phyloP scores from a whole-genome alignment of 2,888 invertebrate genomes.

The Leptinotarsa peninsularis region DNA sequence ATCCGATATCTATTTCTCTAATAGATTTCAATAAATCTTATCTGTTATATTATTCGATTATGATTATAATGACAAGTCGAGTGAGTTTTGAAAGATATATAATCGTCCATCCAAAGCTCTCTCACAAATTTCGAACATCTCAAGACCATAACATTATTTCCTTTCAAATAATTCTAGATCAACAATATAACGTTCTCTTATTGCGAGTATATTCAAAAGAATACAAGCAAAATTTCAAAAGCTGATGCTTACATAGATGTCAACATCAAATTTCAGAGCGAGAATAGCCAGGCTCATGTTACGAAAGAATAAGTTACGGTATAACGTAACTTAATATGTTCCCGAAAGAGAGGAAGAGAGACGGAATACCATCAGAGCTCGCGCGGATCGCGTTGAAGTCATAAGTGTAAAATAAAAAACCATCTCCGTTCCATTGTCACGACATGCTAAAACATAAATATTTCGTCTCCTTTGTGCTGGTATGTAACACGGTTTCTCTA shows the following conservation, averaged over 20 bases:
- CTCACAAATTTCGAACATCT: too few species aligned
- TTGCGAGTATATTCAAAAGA: too few species aligned
- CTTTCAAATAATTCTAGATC: too few species aligned
- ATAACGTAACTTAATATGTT: conserved; percentile 6
- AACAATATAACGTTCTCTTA: too few species aligned
- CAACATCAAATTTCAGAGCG: not conserved
- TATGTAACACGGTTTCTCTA: conserved; percentile 24
- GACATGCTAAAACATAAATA: conserved; percentile 30
- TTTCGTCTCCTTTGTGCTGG: conserved; percentile 26
- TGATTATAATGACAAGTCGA: too few species aligned
- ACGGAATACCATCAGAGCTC: not conserved
- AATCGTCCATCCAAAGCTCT: too few species aligned
- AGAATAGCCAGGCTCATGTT: not conserved
- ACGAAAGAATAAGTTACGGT: conserved; percentile 4
- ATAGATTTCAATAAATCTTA: too few species aligned
- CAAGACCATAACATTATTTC: not conserved
- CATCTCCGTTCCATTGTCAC: conserved; percentile 28
- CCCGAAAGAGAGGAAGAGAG: conserved; percentile 13
- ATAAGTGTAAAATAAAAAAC: conserved; percentile 31
- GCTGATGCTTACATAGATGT: not conserved
- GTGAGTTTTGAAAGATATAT: too few species aligned
- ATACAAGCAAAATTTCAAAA: not conserved
- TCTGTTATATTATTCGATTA: too few species aligned
- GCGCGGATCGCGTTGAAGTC: conserved; percentile 2
- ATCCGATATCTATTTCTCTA: too few species aligned